Evolutionary conservation across 2,113 vertebrate genomes (phyloP), one percentile per base, ranked within the genome.

Genomic region (Monopterus albus): DNA sequence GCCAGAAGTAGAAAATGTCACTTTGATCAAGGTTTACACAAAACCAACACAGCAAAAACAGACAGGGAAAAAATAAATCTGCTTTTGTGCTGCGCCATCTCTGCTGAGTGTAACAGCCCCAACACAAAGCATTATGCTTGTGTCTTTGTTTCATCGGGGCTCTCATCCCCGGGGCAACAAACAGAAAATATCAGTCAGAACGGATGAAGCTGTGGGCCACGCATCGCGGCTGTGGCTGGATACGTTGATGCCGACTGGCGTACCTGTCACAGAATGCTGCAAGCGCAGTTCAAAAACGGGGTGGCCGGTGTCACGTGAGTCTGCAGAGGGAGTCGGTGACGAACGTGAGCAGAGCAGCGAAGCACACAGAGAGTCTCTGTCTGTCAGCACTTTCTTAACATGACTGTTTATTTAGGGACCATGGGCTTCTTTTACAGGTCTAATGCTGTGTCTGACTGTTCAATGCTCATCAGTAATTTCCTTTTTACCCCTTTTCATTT

Each of bases 231-330:
- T 57, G 78, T 14, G 50, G 69, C 61, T 2, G 79, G 75, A 89
- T 84, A 84, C 14, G 73, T 55, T 91, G 85, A 91, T 92, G 83
- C 82, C 62, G 75, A 45, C 72, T 88, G 89, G 88, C 90, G 73
- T 90, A 91, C 81, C 82, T 92, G 90, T 90, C 90, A 90, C 72
- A 35, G 82, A 57, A 87, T 88, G 83, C 86, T 89, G 88, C 89
- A 67, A 84, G 79, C 64, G 36, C 61, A 58, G 63, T 83, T 87
- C 78, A 90, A 52, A 90, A 85, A 86, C 52, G 81, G 84, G 82
- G 91, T 69, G 85, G 84, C 87, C 84, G 87, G 81, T 88, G 90
- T 89, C 91, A 91, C 86, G 85, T 40, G 83, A 63, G 79, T 64
- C 78, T 51, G 87, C 86, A 1, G 18, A 71, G 78, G 64, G 73